A percentile compares a stretch with the other conserved stretches of the same genome.
Evolutionary conservation across 2,888 invertebrate genomes (phyloP).

Genomic region (Harpalus rubripes): DNA sequence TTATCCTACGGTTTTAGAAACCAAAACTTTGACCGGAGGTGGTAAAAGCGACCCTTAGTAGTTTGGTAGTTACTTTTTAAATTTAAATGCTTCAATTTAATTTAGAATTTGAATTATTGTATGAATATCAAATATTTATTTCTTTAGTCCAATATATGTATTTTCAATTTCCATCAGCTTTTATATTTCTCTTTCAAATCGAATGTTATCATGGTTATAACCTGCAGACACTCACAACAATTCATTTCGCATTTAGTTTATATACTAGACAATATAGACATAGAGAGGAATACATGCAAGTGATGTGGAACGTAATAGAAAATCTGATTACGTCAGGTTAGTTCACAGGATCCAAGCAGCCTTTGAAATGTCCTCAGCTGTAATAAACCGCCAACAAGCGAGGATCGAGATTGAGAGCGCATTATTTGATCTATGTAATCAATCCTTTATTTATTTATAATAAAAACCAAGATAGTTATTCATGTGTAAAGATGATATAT

Average conservation of each 20-base stretch:
- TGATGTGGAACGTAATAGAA: conserved; percentile 49
- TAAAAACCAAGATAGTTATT: conserved; percentile 10
- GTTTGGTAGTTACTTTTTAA: no score
- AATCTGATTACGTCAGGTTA: conserved; percentile 17
- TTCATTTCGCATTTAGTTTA: neutral
- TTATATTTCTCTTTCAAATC: neutral
- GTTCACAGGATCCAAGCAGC: neutral
- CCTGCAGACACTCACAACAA: neutral
- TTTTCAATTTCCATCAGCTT: no score
- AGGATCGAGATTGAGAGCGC: neutral
- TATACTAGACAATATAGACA: neutral
- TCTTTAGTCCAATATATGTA: no score
- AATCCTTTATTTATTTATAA: conserved; percentile 29
- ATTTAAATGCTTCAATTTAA: no score
- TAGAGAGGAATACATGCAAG: conserved; percentile 3
- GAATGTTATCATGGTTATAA: neutral
- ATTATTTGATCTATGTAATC: conserved; percentile 40
- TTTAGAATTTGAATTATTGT: no score
- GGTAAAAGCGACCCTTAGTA: no score
- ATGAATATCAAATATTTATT: no score
- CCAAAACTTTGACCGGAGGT: no score
- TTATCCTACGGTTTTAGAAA: no score
- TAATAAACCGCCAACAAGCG: conserved; percentile 31
- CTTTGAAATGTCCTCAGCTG: conserved; percentile 21
- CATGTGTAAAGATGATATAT: neutral